Base-by-base conservation (phyloP, 2,113 vertebrate species). In the Oophaga pumilio region DNA sequence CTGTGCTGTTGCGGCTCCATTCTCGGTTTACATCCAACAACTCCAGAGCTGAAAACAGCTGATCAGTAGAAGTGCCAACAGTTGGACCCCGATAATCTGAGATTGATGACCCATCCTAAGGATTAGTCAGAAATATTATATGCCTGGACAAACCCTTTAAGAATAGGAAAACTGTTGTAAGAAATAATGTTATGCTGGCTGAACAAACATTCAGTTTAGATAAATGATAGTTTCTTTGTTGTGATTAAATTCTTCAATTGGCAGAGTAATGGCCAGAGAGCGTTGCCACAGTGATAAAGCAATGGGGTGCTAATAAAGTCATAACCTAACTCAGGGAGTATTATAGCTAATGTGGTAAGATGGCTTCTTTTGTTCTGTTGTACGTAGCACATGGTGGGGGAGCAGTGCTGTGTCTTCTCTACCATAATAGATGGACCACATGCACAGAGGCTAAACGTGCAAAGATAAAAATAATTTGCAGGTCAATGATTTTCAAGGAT, bases 191-290 rank as follows among this genome's bases (percentile, higher is more conserved):
- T 73, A 1, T 59, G 11, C 77, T 73, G 68, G 52, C 50, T 43
- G 56, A 86, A 24, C 73, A 81, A 73, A 73, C 77, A 80, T 49
- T n/a, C 76, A 24, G 52, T 49, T 82, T 73, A 43, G 85, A 87
- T 87, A 87, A 87, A 87, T 82, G 80, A 87, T 87, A 53, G 86
- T 87, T 87, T 82, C 85, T 87, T 87, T 87, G 79, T 87, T 76
- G 78, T 87, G 68, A 82, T 76, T 87, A 76, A 87, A 87, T 82
- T 79, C 86, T 87, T 87, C 68, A 76, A 33, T 33, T 87, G 56
- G 79, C 79, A 82, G 79, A 82, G 64, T 87, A 82, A 82, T 59
- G 43, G 53, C 57, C 68, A 87, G 56, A 59, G 68, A 76, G 68
- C 71, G 68, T 82, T 87, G 68, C 79, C 86, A 82, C 79, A 82